A percentile compares a stretch with the other conserved stretches of the same genome.
phyloP scores from a whole-genome alignment of 2,888 invertebrate species.

The Cephus rjabovi region DNA sequence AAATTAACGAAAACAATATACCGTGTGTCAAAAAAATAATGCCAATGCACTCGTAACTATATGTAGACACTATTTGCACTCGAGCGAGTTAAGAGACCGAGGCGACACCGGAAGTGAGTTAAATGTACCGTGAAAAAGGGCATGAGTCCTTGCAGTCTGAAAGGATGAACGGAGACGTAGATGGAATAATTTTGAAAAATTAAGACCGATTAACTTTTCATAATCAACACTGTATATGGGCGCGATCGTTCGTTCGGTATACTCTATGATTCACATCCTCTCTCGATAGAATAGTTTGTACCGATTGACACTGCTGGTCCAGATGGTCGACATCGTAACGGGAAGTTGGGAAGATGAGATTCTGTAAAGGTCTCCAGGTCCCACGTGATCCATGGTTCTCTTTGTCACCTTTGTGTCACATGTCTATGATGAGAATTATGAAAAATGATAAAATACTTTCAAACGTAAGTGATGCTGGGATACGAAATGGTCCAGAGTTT shows the following conservation, averaged over 20 bases:
- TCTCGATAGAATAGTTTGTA: background rate
- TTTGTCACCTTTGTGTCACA: background rate
- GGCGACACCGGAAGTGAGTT: background rate
- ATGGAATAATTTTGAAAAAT: background rate
- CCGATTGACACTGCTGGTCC: background rate
- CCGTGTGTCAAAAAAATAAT: background rate
- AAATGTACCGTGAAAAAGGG: background rate
- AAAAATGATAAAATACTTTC: background rate
- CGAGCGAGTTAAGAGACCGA: background rate
- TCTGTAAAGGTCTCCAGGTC: background rate
- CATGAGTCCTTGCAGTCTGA: background rate
- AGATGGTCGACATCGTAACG: background rate
- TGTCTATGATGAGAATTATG: background rate
- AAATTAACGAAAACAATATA: background rate
- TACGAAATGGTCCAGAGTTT: background rate
- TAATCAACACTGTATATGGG: background rate
- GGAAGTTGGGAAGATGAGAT: background rate
- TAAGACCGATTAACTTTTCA: background rate
- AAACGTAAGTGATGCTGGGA: background rate
- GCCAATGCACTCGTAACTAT: background rate
- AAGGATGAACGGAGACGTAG: background rate
- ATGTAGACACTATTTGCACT: background rate
- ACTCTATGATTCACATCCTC: background rate
- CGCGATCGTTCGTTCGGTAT: background rate
- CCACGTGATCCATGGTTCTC: background rate